These are phyloP conservation scores for Orthosia gracilis DNA, from an alignment of 2,888 invertebrate genomes.

Conservation along the genomic window DNA sequence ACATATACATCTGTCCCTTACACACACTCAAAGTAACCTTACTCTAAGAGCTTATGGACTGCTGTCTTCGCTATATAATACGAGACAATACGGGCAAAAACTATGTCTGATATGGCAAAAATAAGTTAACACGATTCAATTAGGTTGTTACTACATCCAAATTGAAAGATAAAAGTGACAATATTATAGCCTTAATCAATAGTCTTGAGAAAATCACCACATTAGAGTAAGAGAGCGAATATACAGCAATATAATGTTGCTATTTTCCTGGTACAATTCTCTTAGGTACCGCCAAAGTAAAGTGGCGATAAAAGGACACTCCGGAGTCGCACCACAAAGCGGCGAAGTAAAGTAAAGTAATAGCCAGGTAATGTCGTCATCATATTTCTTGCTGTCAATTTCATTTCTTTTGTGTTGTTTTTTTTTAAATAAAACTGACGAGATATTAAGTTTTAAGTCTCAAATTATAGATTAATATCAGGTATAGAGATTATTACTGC, in stretches of 20 bases:
- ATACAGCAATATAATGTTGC: slow-evolving; percentile 4
- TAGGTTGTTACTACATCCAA: neutral
- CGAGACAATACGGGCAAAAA: neutral
- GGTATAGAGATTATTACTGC: neutral
- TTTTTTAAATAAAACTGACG: neutral
- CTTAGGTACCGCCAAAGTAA: slow-evolving; percentile 18
- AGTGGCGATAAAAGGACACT: slow-evolving; percentile 29
- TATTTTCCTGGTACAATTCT: slow-evolving; percentile 29
- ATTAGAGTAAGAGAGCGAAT: neutral
- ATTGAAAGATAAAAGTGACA: neutral
- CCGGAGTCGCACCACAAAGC: slow-evolving; percentile 12
- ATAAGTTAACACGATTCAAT: neutral
- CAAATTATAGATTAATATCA: neutral
- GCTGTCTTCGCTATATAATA: too few relatives aligned
- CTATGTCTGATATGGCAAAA: neutral
- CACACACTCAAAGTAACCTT: too few relatives aligned
- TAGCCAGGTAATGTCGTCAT: slow-evolving; percentile 30
- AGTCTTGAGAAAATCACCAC: neutral
- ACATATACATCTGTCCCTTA: too few relatives aligned
- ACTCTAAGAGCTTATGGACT: too few relatives aligned
- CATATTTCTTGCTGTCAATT: slow-evolving; percentile 29
- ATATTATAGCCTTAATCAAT: neutral
- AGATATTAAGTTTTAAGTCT: neutral
- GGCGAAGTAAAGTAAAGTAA: slow-evolving; percentile 37
- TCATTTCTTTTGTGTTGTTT: slow-evolving; percentile 3